Conservation (phyloP, 2,888 invertebrate species). For the Nymphalis polychloros region DNA sequence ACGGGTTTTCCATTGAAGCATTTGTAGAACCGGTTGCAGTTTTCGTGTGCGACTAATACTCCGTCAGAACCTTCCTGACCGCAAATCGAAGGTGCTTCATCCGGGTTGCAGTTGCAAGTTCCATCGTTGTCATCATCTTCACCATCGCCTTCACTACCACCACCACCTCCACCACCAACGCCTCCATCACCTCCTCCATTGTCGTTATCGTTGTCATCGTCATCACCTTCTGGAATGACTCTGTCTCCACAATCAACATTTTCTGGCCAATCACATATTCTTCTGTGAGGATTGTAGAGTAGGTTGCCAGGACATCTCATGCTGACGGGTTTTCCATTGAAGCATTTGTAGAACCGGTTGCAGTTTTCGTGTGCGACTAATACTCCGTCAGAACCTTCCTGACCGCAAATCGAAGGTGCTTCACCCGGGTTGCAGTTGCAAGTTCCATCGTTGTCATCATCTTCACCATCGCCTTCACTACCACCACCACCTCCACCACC, state of each 20-base stretch:
- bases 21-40: no score
- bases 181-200: neutral
- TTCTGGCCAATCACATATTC: conserved; percentile 48
- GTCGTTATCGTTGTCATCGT: neutral
- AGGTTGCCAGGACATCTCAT: conserved; percentile 42
- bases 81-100: no score
- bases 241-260: conserved; percentile 48
- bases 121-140: no score
- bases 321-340: conserved; percentile 37
- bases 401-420: conserved; percentile 45
- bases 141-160: no score
- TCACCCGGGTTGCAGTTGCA: conserved; percentile 42
- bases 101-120: no score
- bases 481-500: no score
- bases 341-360: conserved; percentile 47
- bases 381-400: conserved; percentile 43
- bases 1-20: no score
- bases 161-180: no score
- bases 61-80: no score
- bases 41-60: no score
- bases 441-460: conserved; percentile 15
- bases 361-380: conserved; percentile 51
- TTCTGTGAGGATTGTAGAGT: conserved; percentile 44
- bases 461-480: no score
- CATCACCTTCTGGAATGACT: conserved; percentile 9